These are phyloP conservation scores for Jaculus jaculus DNA, from an alignment of 2,113 vertebrate species.

Conservation along the genomic window DNA sequence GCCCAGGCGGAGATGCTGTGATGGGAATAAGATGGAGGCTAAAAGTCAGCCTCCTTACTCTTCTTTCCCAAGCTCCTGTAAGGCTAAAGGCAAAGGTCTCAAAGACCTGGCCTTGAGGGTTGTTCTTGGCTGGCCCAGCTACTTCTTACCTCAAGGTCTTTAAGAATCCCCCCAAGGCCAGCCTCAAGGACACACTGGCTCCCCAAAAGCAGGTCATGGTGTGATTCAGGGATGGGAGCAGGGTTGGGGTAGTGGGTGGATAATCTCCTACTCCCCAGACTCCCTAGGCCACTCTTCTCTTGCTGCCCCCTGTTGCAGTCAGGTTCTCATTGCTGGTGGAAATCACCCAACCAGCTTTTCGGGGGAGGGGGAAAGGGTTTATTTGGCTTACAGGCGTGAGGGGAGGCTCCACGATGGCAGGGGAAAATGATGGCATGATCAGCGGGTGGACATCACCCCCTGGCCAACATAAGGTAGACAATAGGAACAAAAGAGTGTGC, in stretches of 20 bases:
- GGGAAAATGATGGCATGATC: too few relatives aligned
- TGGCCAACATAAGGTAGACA: too few relatives aligned
- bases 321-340: too few relatives aligned
- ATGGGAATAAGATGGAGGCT: not conserved
- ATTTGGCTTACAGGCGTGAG: too few relatives aligned
- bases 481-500: too few relatives aligned
- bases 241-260: not conserved
- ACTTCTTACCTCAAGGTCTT: not conserved
- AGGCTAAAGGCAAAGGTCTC: not conserved
- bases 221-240: not conserved
- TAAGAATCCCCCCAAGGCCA: not conserved
- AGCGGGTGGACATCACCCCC: too few relatives aligned
- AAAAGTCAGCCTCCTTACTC: not conserved
- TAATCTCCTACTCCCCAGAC: not conserved
- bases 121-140: not conserved
- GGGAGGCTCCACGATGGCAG: too few relatives aligned
- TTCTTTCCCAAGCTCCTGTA: not conserved
- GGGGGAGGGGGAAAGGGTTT: too few relatives aligned
- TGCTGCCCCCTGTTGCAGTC: not conserved
- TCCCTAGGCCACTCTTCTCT: not conserved
- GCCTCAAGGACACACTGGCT: not conserved
- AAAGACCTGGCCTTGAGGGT: not conserved
- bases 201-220: not conserved
- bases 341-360: too few relatives aligned
- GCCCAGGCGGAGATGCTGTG: not conserved